phyloP scores from a whole-genome alignment of 2,888 invertebrate species.

The Gastrophysa polygoni region DNA sequence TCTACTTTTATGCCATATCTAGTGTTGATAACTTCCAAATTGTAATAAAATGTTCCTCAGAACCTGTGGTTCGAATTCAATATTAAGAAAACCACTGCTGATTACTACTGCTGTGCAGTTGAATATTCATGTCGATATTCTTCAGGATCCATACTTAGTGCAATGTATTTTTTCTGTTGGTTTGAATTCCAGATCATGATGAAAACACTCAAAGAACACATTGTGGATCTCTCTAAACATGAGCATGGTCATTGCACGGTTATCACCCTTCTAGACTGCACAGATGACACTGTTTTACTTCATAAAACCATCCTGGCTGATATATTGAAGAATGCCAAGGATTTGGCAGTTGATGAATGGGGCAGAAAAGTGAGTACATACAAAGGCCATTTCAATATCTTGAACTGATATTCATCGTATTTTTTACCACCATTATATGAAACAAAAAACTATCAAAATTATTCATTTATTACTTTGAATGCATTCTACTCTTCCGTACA shows the following conservation, averaged over 20 bases:
- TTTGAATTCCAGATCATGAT: slow-evolving; percentile 70
- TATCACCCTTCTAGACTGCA: slow-evolving; percentile 82
- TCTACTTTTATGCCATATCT: no score
- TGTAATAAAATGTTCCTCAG: no score
- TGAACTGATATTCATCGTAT: no score
- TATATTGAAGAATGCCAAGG: slow-evolving; percentile 69
- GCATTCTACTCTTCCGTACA: no score
- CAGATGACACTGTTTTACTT: slow-evolving; percentile 91
- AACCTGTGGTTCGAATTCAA: no score
- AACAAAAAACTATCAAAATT: no score
- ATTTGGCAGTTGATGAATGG: slow-evolving; percentile 77
- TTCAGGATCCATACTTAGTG: slow-evolving; percentile 1
- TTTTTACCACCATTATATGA: no score
- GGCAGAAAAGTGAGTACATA: slow-evolving; percentile 74
- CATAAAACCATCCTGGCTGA: slow-evolving; percentile 80
- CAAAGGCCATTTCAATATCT: no score
- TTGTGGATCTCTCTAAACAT: slow-evolving; percentile 79
- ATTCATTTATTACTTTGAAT: no score
- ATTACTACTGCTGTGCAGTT: no score
- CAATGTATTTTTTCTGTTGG: background rate
- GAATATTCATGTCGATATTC: no score
- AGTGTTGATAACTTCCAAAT: no score
- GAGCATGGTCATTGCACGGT: slow-evolving; percentile 87
- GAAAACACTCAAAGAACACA: slow-evolving; percentile 86
- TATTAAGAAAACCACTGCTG: background rate